Percentiles rank a stretch among this genome's conserved stretches.
Conservation (phyloP, 2,797 vertebrate genomes). For the Eulemur mongoz region DNA sequence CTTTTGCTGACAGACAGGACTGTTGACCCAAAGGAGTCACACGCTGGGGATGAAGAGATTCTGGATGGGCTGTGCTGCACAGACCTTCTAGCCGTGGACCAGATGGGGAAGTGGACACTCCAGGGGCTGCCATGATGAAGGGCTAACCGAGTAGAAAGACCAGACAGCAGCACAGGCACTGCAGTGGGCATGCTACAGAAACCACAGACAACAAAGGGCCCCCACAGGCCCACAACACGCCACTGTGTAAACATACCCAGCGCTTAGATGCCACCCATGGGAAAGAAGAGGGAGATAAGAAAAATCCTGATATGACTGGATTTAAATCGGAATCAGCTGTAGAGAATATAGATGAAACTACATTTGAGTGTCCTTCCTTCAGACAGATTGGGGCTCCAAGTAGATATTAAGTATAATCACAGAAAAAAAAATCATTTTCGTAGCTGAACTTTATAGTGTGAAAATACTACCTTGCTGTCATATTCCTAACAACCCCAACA, state of each 20-base stretch:
- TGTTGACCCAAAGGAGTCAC: neutral
- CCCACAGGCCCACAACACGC: neutral
- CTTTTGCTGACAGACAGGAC: neutral
- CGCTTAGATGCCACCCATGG: neutral
- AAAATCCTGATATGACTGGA: neutral
- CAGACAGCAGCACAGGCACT: neutral
- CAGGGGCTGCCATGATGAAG: too few relatives aligned
- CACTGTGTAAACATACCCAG: neutral
- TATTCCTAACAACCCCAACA: neutral
- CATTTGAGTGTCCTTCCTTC: neutral
- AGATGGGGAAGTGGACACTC: neutral
- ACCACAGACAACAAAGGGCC: neutral
- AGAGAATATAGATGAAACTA: neutral
- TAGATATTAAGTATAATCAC: neutral
- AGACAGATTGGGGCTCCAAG: neutral
- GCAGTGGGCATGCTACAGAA: neutral
- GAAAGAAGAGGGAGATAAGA: neutral
- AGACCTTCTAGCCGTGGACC: neutral
- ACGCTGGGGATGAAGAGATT: neutral
- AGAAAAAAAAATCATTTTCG: neutral
- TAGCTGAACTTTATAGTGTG: neutral
- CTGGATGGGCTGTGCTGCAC: fast-evolving
- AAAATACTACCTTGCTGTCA: neutral
- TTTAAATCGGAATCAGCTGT: neutral
- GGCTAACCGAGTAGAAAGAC: neutral